These are phyloP conservation scores for Ophion costatus DNA, from an alignment of 2,888 invertebrate genomes.

Conservation along the genomic window DNA sequence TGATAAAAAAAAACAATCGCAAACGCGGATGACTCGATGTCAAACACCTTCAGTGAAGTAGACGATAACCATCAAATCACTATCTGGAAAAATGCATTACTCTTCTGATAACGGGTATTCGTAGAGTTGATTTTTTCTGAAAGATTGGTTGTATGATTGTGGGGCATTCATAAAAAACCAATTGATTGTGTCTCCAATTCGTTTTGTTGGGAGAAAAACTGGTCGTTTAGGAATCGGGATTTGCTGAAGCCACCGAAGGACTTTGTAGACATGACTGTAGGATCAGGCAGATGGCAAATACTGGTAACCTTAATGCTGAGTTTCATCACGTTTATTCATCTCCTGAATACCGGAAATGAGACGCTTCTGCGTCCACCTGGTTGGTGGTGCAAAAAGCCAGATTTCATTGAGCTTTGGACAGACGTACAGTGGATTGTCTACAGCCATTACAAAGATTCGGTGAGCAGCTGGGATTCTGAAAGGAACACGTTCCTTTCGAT, in stretches of 20 bases:
- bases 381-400: slow-evolving; percentile 70
- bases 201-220: neutral
- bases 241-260: slow-evolving; percentile 59
- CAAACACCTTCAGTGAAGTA: slow-evolving; percentile 34
- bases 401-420: slow-evolving; percentile 66
- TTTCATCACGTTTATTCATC: slow-evolving; percentile 62
- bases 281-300: slow-evolving; percentile 69
- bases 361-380: slow-evolving; percentile 63
- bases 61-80: slow-evolving; percentile 10
- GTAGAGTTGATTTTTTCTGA: no score
- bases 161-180: no score
- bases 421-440: slow-evolving; percentile 68
- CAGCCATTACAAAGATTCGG: slow-evolving; percentile 65
- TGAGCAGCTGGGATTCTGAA: slow-evolving; percentile 16
- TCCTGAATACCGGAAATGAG: slow-evolving; percentile 67
- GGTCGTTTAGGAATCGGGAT: slow-evolving; percentile 56
- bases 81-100: slow-evolving; percentile 34
- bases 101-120: slow-evolving; percentile 42
- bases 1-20: neutral
- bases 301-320: slow-evolving; percentile 63
- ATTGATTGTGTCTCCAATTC: no score
- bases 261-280: slow-evolving; percentile 64
- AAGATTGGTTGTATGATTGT: no score
- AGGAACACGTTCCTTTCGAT: neutral
- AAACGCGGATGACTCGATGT: slow-evolving; percentile 25